These are phyloP conservation scores for Bryconaethiops microstoma DNA, from an alignment of 2,797 vertebrate species.

Conservation along the genomic window DNA sequence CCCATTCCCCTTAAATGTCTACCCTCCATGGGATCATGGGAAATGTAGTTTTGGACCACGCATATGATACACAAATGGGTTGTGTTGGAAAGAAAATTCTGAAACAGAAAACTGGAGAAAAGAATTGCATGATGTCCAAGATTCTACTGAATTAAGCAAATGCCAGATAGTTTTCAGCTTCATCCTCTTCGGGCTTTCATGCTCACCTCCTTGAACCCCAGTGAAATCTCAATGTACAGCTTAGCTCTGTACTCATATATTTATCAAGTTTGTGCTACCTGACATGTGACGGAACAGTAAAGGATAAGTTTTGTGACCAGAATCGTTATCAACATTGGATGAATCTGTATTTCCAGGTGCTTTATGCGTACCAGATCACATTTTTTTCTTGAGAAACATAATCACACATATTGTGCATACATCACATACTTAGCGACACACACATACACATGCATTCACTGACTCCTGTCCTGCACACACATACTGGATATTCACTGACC, in stretches of 20 bases:
- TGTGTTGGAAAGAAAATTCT: background rate
- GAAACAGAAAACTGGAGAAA: background rate
- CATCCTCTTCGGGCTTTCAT: background rate
- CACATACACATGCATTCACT: background rate
- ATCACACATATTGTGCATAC: background rate
- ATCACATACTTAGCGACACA: background rate
- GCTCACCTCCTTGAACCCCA: background rate
- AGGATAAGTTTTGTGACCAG: background rate
- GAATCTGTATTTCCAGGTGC: background rate
- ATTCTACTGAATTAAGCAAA: background rate
- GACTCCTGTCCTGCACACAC: conserved; percentile 56
- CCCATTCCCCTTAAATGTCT: conserved; percentile 76
- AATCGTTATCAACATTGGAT: background rate
- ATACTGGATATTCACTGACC: conserved; percentile 46
- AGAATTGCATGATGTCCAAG: background rate
- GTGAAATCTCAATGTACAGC: background rate
- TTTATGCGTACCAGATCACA: background rate
- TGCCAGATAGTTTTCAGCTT: background rate
- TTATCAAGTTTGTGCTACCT: too few relatives aligned
- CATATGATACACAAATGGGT: background rate
- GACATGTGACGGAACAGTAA: too few relatives aligned
- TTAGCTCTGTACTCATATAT: background rate
- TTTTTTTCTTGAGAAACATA: background rate
- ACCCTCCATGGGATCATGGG: conserved; percentile 66
- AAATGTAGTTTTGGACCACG: conserved; percentile 57